Base-by-base conservation (phyloP, 1,140 invertebrate genomes). In the Drosophila jambulina region DNA sequence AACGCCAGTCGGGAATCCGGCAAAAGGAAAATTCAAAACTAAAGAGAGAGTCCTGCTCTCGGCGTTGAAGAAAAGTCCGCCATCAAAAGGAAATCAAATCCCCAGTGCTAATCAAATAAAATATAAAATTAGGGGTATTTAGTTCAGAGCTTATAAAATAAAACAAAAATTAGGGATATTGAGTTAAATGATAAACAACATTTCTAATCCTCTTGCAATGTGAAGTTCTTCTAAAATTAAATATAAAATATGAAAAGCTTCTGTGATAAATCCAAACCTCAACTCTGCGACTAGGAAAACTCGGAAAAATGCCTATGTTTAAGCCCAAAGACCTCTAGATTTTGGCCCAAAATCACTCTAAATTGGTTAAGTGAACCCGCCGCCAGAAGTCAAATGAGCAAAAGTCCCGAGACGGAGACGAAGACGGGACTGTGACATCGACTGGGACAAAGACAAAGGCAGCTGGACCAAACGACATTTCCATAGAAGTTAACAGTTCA, bases 401-500 rank as follows among this genome's bases (percentile, higher is more conserved):
- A 45, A 48, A 57, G 53, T 60, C 60, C 43, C 15, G 21, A 23
- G n/a, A 23, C 9, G 49, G 49, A 53, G 29, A 32, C 32, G 10
- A 3, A n/a, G 46, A 49, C 23, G n/a, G 5, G 48, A 29, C 45
- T 25, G 15, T 2, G 45, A 46, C 13, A 25, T 46, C 1, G 13
- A 4, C 46, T 49, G 21, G 53, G 45, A 42, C 56, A 62, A 57
- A 51, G 67, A 58, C 45, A 57, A 53, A 54, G 64, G 61, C 40
- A 38, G 34, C 56, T 42, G 62, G 21, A 61, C 25, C 29, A 51
- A 72, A 86, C 69, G 58, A 42, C 61, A 76, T 79, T 87, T 87
- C 70, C 69, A 72, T 64, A 58, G 56, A 80, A 88, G 80, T 87
- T 87, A 87, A 80, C 84, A 83, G 84, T 80, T 88, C 83, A 80